A percentile compares a stretch with the other conserved stretches of the same genome.
Conservation (phyloP, 30 jellyfish, hydroid and myxozoan genomes). For the Turritopsis dohrnii region DNA sequence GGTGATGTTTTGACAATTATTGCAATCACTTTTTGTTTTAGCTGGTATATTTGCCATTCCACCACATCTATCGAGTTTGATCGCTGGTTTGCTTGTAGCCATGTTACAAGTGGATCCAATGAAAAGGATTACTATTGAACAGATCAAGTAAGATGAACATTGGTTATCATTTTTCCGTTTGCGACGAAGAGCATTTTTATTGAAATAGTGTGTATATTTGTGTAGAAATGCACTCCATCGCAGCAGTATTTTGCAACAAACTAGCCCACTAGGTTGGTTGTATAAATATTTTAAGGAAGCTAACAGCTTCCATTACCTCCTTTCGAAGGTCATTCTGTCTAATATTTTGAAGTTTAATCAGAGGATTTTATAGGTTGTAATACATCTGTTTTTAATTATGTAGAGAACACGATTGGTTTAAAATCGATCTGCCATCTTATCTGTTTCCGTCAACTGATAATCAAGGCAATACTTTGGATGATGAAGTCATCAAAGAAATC, state of each 20-base stretch:
- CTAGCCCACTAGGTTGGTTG: background rate
- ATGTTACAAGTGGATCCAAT: constrained; percentile 98
- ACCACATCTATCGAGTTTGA: constrained; percentile 68
- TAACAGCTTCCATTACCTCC: no score
- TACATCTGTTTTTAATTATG: background rate
- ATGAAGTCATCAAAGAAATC: constrained; percentile 88
- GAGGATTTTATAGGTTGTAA: background rate
- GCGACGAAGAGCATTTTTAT: no score
- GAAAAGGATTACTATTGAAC: constrained; percentile 79
- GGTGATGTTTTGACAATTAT: background rate
- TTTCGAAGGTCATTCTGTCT: no score
- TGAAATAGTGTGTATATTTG: background rate
- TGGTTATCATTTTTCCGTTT: background rate
- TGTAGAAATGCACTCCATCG: background rate
- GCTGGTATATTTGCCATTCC: constrained; percentile 96
- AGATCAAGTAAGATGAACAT: constrained; percentile 60
- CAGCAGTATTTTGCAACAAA: background rate
- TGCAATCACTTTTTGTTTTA: constrained; percentile 8
- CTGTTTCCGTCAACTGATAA: constrained; percentile 90
- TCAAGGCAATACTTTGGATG: constrained; percentile 84
- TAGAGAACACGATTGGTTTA: constrained; percentile 93
- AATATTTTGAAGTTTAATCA: no score
- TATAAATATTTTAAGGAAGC: background rate
- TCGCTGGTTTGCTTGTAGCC: constrained; percentile 78
- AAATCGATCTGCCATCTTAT: constrained; percentile 74